Evolutionary conservation across 1,140 invertebrate species (phyloP), one percentile per base, ranked within the genome.

Genomic region (Caenorhabditis tropicalis): DNA sequence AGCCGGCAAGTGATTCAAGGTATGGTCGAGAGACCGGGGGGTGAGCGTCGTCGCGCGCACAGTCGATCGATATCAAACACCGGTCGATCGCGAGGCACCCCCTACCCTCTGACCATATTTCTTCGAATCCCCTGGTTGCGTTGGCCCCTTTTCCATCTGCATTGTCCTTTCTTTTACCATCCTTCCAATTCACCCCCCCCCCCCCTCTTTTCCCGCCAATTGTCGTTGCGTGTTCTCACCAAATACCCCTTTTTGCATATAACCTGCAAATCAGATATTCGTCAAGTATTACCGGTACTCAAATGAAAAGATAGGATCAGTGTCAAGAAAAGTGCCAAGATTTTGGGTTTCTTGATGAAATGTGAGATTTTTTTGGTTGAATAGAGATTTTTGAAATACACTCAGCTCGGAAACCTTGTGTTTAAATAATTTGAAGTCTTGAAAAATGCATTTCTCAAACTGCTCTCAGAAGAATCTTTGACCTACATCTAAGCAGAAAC

Each of bases 1-100:
- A 74, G 65, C 65, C 65, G 65, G 65, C 36, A 43, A 74, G 65
- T 74, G 65, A 74, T 74, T 74, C 65, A 74, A 74, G 65, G 65
- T 74, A 74, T 74, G 36, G 36, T 15, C 36, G 43, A 36, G 27
- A 36, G 43, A n/a, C 4, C 29, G 36, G n/a, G n/a, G 36, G n/a
- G 36, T 6, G 29, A n/a, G 29, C 15, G 65, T 65, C 36, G 58
- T 65, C 65, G 65, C 65, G 65, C 36, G 65, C 65, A 74, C 65
- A 74, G 65, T 74, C 65, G 36, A 74, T 74, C 65, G 65, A 74
- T 74, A 74, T 74, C 65, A 58, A 58, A 74, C 65, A 43, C 36
- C 19, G 36, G 36, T n/a, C 65, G 65, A 36, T 74, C 65, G 36
- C 36, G n/a, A 39, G 65, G 65, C 65, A 74, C 65, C 65, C 65